Conservation (phyloP, 2,888 invertebrate species). For the Oligia latruncula region DNA sequence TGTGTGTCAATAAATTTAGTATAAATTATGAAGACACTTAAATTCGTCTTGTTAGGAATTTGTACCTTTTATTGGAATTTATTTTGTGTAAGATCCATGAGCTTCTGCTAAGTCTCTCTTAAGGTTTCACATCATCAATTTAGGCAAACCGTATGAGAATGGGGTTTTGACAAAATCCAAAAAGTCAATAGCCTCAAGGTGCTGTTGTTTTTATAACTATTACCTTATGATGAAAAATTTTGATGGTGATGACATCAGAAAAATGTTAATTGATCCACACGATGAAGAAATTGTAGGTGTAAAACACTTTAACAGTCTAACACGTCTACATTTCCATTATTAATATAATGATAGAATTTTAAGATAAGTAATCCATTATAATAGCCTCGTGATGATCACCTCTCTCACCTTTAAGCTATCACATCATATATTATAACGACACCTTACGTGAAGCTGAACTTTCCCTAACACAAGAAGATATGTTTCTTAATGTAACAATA, state of each 20-base stretch:
- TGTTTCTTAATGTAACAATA: constrained; percentile 51
- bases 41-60: background rate
- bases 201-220: too few relatives aligned
- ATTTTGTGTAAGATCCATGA: background rate
- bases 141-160: background rate
- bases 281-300: background rate
- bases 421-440: constrained; percentile 57
- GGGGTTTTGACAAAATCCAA: background rate
- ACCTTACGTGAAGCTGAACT: constrained; percentile 46
- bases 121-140: background rate
- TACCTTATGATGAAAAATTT: background rate
- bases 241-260: background rate
- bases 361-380: constrained; percentile 17
- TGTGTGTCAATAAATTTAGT: constrained; percentile 3
- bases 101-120: too few relatives aligned
- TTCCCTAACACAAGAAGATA: constrained; percentile 50
- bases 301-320: background rate
- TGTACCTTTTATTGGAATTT: too few relatives aligned
- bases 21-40: background rate
- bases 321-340: constrained; percentile 11
- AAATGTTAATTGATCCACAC: background rate
- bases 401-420: constrained; percentile 54
- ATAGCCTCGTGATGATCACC: constrained; percentile 37
- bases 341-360: constrained; percentile 31
- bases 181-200: background rate